Conservation (phyloP, 53 echinoderm and acorn worm genomes). For the Mesocentrotus franciscanus region DNA sequence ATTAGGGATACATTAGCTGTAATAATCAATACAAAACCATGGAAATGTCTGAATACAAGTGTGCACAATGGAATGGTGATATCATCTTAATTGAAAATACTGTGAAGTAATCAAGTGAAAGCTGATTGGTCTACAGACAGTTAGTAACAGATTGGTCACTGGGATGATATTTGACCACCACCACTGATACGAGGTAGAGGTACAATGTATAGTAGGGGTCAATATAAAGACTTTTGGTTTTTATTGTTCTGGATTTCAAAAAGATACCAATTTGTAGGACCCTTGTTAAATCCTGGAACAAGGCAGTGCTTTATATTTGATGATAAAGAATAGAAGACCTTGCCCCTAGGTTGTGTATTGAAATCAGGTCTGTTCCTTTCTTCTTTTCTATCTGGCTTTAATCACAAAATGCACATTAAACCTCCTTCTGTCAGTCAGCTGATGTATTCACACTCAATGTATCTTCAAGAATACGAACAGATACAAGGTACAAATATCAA, state of each 20-base stretch:
- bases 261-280: not conserved
- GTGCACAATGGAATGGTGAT: not conserved
- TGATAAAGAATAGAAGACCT: not conserved
- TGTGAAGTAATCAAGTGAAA: not conserved
- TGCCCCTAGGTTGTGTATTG: not conserved
- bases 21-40: not conserved
- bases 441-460: not conserved
- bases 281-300: not conserved
- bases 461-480: not conserved
- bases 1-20: not conserved
- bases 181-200: not conserved
- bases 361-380: not conserved
- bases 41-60: not conserved
- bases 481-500: not conserved
- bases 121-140: not conserved
- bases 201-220: not conserved
- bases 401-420: conserved; percentile 6
- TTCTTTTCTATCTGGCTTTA: not conserved
- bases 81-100: not conserved
- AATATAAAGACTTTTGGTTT: not conserved
- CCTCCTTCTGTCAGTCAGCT: not conserved
- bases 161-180: not conserved
- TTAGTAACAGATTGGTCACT: not conserved
- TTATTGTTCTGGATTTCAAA: not conserved
- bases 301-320: not conserved